Evolutionary conservation across 2,888 invertebrate species (phyloP).

Genomic region (Folsomia manolachei): DNA sequence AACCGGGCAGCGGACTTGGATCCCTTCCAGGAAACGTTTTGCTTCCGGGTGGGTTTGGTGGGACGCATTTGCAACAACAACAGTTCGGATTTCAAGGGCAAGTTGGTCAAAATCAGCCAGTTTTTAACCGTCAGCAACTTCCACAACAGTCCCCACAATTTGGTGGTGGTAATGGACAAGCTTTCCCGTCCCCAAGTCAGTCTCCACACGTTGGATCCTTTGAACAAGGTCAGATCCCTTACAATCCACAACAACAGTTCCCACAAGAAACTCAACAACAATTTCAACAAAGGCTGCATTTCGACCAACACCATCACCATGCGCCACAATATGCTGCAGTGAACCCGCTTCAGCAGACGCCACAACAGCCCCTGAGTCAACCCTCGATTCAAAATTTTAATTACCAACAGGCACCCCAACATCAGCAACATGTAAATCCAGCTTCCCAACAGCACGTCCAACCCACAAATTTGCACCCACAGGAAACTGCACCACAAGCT

Average conservation of each 20-base stretch:
- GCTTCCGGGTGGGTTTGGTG: neutral
- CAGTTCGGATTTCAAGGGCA: neutral
- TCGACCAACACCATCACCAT: conserved; percentile 12
- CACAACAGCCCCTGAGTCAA: neutral
- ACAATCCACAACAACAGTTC: neutral
- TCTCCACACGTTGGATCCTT: neutral
- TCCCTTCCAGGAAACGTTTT: neutral
- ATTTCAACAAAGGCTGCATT: conserved; percentile 16
- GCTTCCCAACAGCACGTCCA: conserved; percentile 4
- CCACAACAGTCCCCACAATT: conserved; percentile 14
- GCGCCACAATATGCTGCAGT: neutral
- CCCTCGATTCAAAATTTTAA: neutral
- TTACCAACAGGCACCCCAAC: conserved; percentile 14
- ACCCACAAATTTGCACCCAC: neutral
- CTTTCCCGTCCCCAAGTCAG: neutral
- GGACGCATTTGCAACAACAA: neutral
- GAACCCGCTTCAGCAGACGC: neutral
- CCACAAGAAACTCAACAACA: neutral
- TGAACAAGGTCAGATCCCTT: neutral
- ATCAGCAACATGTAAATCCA: neutral
- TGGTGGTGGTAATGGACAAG: conserved; percentile 6
- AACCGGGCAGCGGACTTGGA: neutral
- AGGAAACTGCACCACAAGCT: conserved; percentile 14
- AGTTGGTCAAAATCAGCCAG: neutral
- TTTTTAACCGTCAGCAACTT: conserved; percentile 4